Conservation (phyloP, 2,888 invertebrate species). For the Tetramorium bicarinatum region DNA sequence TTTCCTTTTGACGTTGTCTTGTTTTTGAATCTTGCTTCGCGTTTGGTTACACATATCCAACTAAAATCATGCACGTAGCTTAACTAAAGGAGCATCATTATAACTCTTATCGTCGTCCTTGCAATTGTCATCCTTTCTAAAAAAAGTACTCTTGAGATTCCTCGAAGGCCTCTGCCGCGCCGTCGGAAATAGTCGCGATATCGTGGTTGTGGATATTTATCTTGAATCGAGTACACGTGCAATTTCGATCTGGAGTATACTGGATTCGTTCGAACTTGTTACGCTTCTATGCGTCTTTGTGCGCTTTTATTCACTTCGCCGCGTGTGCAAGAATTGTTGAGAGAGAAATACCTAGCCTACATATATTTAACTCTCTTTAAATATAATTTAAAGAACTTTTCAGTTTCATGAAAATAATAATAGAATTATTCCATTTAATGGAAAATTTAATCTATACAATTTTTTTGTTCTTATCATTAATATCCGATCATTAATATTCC, state of each 20-base stretch:
- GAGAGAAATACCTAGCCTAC: not conserved
- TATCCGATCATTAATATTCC: too few relatives aligned
- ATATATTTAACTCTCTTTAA: not conserved
- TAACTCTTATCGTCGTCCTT: not conserved
- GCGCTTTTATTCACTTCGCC: not conserved
- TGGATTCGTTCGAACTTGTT: conserved; percentile 10
- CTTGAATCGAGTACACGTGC: conserved; percentile 14
- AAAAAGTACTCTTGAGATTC: not conserved
- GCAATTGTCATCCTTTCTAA: not conserved
- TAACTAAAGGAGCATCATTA: conserved; percentile 17
- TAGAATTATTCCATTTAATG: not conserved
- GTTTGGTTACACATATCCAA: conserved; percentile 10
- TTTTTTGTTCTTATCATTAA: not conserved
- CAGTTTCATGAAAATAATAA: not conserved
- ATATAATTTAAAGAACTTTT: not conserved
- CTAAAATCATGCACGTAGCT: conserved; percentile 3
- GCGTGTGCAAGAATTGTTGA: not conserved
- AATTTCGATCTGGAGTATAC: conserved; percentile 11
- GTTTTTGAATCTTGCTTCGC: conserved; percentile 7
- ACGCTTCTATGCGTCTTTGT: not conserved
- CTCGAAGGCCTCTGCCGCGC: not conserved
- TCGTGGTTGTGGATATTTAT: conserved; percentile 27
- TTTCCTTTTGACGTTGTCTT: conserved; percentile 26
- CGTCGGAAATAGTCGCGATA: conserved; percentile 18
- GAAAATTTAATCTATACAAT: not conserved